Base-by-base conservation (phyloP, 2,888 invertebrate species). In the Bembecia ichneumoniformis region DNA sequence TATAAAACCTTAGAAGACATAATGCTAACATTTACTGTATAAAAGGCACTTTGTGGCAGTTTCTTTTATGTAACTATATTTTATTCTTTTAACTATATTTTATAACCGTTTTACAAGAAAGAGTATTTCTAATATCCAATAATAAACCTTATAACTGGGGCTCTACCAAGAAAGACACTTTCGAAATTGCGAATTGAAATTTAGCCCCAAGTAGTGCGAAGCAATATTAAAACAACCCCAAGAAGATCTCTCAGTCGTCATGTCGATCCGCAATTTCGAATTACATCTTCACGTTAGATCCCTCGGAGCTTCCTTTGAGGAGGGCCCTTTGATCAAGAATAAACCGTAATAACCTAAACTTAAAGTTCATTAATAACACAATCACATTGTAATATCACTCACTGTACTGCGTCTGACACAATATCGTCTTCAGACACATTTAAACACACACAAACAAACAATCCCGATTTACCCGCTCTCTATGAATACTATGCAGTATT, bases 1-100 rank as follows among this genome's bases (percentile, higher is more conserved):
- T 40, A 40, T 11, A 44, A 44, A 44, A 44, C 44, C 56, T 60
- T 60, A 63, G 58, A 67, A 65, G 62, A 58, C 60, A 58, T 49
- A 52, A 50, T 59, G 63, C 52, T 70, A 68, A 63, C 63, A 70
- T 67, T 70, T 68, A 76, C 64, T 74, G 68, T 76, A 74, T 80
- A 83, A 80, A 84, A 86, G 87, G 87, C 87, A 87, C 87, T 78
- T 81, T 61, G 75, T 86, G 87, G 87, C 87, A 87, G 87, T 87
- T 82, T 80, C 64, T 69, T 74, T 75, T 70, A 73, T 66, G 72
- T 59, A 68, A 68, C 59, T 71, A 71, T 71, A 71, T 57, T n/a
- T n/a, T n/a, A n/a, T n/a, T n/a, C n/a, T n/a, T 65, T 68, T 65
- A 63, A 67, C 64, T 62, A 56, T 66, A 69, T 71, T 72, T 76